phyloP scores from a whole-genome alignment of 2,888 invertebrate species.

The Apamea anceps region DNA sequence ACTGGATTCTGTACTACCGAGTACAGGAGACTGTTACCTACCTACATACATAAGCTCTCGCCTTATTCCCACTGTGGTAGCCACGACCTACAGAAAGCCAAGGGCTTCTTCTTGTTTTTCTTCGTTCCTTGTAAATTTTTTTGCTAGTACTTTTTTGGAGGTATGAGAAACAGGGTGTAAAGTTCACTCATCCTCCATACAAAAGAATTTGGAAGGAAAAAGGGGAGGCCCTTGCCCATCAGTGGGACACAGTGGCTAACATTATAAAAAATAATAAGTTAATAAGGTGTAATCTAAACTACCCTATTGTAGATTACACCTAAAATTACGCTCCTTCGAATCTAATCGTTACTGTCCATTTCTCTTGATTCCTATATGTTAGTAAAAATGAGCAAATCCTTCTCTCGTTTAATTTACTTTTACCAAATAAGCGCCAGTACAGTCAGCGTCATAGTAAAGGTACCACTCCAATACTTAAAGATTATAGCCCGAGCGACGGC shows the following conservation, averaged over 20 bases:
- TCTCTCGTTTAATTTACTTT: not conserved
- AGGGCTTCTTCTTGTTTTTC: too few species aligned
- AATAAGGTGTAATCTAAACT: not conserved
- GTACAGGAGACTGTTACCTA: not conserved
- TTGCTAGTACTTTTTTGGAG: too few species aligned
- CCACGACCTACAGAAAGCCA: not conserved
- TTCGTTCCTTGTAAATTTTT: too few species aligned
- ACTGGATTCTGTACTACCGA: not conserved
- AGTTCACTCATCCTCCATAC: too few species aligned
- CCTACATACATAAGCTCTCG: not conserved
- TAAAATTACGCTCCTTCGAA: not conserved
- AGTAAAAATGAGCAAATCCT: not conserved
- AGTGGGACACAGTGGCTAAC: too few species aligned
- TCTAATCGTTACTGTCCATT: not conserved
- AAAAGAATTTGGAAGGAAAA: too few species aligned
- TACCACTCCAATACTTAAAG: too few species aligned
- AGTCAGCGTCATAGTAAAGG: too few species aligned
- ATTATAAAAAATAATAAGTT: too few species aligned
- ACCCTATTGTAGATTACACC: not conserved
- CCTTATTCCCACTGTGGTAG: not conserved
- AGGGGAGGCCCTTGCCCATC: too few species aligned
- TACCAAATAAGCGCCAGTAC: not conserved
- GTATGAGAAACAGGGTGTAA: too few species aligned
- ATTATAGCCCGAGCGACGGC: too few species aligned
- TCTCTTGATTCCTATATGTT: not conserved